These are phyloP conservation scores for Gadus macrocephalus DNA, from an alignment of 2,113 vertebrate genomes.

Conservation along the genomic window DNA sequence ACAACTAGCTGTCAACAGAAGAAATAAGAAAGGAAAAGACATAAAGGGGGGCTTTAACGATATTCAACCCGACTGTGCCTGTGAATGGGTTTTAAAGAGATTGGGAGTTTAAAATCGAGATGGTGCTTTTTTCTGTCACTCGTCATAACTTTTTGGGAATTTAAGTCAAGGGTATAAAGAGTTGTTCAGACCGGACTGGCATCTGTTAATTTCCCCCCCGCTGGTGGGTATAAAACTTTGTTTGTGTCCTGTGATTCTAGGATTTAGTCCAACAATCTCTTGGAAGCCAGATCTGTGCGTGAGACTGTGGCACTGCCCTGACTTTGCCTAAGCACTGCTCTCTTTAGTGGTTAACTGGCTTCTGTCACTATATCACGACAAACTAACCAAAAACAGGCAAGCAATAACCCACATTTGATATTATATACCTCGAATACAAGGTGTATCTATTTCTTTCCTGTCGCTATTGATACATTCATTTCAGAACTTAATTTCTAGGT, in stretches of 20 bases:
- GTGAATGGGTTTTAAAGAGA: conserved; percentile 41
- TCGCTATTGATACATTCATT: no score
- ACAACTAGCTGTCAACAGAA: conserved; percentile 58
- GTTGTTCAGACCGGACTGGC: conserved; percentile 38
- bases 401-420: no score
- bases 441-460: no score
- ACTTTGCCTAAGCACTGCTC: not conserved
- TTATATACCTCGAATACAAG: no score
- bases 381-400: no score
- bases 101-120: conserved; percentile 21
- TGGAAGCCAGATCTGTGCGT: not conserved
- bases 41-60: conserved; percentile 59
- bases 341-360: not conserved
- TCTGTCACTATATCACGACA: no score
- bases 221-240: conserved; percentile 28
- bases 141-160: conserved; percentile 29
- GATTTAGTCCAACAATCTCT: conserved; percentile 34
- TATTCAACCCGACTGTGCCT: conserved; percentile 55
- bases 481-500: no score
- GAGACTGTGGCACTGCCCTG: not conserved
- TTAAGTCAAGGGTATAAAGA: conserved; percentile 30
- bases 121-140: conserved; percentile 11
- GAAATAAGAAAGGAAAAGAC: conserved; percentile 52
- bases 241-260: conserved; percentile 36
- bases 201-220: conserved; percentile 36